Conservation (phyloP, 2,113 vertebrate genomes). For the Crotalus viridis region DNA sequence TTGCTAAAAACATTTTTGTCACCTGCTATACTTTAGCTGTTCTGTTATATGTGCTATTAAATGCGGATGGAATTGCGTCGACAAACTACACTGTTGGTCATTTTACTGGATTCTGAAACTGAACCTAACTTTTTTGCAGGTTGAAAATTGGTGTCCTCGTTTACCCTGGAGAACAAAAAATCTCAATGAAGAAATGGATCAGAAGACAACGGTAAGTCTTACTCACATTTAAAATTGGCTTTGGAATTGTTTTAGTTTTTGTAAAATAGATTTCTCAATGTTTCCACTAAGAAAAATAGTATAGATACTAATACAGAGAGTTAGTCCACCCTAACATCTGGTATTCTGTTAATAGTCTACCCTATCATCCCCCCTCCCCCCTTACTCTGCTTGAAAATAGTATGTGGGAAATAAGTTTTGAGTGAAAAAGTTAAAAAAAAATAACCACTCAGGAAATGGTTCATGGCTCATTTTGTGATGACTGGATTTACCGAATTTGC, state of each 20-base stretch:
- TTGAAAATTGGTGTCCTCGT: slow-evolving; percentile 99
- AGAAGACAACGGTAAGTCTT: slow-evolving; percentile 79
- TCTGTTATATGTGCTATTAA: slow-evolving; percentile 18
- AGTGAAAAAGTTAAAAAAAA: not conserved
- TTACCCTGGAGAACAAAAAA: slow-evolving; percentile 91
- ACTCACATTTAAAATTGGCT: not conserved
- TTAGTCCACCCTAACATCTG: not conserved
- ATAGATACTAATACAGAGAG: not conserved
- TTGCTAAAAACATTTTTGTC: slow-evolving; percentile 14
- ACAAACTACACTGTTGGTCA: not conserved
- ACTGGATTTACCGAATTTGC: not conserved
- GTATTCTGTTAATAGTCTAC: not conserved
- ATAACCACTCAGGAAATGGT: not conserved
- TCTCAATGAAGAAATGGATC: slow-evolving; percentile 83
- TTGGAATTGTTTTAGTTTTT: not conserved
- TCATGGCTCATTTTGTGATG: not conserved
- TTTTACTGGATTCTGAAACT: slow-evolving; percentile 10
- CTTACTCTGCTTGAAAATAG: not conserved
- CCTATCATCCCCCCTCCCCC: not conserved
- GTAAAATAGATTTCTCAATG: not conserved
- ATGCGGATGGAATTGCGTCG: not conserved
- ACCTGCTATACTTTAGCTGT: not conserved
- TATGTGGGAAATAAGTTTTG: not conserved
- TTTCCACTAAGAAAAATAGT: not conserved
- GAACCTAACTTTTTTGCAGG: slow-evolving; percentile 72